Evolutionary conservation across 2,888 invertebrate genomes (phyloP), one percentile per base, ranked within the genome.

Genomic region (Aphidius colemani): DNA sequence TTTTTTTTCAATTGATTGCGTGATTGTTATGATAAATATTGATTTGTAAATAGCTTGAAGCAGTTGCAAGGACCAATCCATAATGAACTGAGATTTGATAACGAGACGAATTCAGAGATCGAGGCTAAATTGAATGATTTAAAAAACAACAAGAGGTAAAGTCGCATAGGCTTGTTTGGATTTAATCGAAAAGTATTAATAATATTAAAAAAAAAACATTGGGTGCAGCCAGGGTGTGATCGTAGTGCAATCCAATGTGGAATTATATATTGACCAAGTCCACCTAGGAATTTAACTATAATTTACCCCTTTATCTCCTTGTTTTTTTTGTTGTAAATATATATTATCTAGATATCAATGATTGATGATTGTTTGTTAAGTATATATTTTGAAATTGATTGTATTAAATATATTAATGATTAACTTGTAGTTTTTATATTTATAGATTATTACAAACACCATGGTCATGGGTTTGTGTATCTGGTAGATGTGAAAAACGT

Each of bases 391-490:
- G 50, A n/a, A 40, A 41, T 59, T 49, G 49, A 49, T 50, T 3
- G 9, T 18, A 18, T 50, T 40, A 10, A 43, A n/a, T 18, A 30
- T 13, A 18, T 13, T 18, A 13, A 44, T 39, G 43, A 30, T 41
- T 7, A 18, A 11, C 51, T 6, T 44, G 30, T 59, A 41, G 51
- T 51, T 50, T 59, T 3, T 50, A 13, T 4, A 18, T 30, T 30
- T 57, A 18, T 64, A 82, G 82, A 64, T 74, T 73, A 6, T 79
- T 82, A 65, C 78, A 81, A 62, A 81, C 77, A 64, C 88, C 89
- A 60, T 93, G 93, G 93, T 90, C 90, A 7, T 93, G 92, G 88
- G 85, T 88, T 45, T 93, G 93, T 78, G 87, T 88, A 58, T 84
- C 85, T 51, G 85, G 85, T 70, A 86, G 88, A 67, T 93, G 92